Evolutionary conservation across 2,113 vertebrate species (phyloP).

Genomic region (Mustela lutreola): DNA sequence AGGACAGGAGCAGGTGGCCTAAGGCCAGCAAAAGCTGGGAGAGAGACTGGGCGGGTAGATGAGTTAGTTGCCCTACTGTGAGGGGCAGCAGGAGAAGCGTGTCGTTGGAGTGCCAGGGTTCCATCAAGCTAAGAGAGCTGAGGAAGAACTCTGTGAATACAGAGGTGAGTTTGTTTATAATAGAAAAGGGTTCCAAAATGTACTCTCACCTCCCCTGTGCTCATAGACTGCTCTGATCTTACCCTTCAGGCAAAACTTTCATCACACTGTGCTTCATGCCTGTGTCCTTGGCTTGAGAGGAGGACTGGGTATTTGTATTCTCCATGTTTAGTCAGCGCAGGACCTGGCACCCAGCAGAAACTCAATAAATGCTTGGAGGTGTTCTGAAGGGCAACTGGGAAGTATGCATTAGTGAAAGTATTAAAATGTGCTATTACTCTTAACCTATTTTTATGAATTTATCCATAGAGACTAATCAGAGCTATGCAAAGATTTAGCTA

Average conservation of each 20-base stretch:
- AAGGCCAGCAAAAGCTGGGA: neutral
- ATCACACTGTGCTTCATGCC: neutral
- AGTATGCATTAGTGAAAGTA: neutral
- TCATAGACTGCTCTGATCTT: neutral
- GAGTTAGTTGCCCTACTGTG: neutral
- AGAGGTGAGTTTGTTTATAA: neutral
- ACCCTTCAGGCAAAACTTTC: neutral
- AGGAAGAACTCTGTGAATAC: neutral
- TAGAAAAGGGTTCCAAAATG: neutral
- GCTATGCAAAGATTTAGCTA: neutral
- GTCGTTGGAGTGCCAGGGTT: neutral
- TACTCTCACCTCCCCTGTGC: neutral
- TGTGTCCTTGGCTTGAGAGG: neutral
- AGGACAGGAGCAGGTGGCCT: neutral
- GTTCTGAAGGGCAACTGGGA: constrained; percentile 18
- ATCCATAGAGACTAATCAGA: neutral
- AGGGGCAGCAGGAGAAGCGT: neutral
- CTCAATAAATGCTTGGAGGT: neutral
- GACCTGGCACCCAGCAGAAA: neutral
- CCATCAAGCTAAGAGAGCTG: neutral
- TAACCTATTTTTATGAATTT: neutral
- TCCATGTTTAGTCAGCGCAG: neutral
- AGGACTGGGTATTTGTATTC: neutral
- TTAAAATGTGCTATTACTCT: neutral
- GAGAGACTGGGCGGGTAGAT: neutral